Evolutionary conservation across 2,888 invertebrate genomes (phyloP), one percentile per base, ranked within the genome.

Genomic region (Auanema freiburgensis): DNA sequence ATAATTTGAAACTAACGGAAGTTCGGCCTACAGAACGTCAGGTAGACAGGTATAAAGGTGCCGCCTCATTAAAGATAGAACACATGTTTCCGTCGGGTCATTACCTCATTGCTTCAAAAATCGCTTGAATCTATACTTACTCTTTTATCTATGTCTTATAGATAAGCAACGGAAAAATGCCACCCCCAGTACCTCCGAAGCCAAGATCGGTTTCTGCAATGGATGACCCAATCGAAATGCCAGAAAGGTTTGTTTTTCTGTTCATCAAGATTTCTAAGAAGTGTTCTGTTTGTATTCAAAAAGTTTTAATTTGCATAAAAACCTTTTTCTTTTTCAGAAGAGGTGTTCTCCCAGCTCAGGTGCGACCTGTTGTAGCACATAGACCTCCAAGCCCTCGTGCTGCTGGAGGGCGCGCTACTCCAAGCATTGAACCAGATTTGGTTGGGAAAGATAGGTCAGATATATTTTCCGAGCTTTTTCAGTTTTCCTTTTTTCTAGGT

Each of bases 171-270:
- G 41, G 41, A n/a, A 56, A 52, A 14, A 66, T 70, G 68, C 67
- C 69, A 18, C 76, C 68, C 60, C 79, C 71, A 65, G 79, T 84
- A 85, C 83, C 79, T 84, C 87, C 79, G 44, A 79, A 76, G 65
- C 78, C 78, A 44, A 63, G 67, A 42, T 59, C 65, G 10, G 73
- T 76, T 56, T 78, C 86, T 44, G 85, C 85, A 65, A 86, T 86
- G 76, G 84, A 85, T 65, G 85, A 86, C 24, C 24, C 58, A n/a
- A 46, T 58, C 18, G 65, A 68, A 8, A 21, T 57, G 52, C 68
- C 65, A 11, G 68, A 68, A 41, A 50, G 65, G 64, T 64, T 52
- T 10, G 41, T 12, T 55, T 52, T n/a, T 23, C 21, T n/a, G 8
- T 8, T 5, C 33, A 5, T 33, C 8, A 5, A 33, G n/a, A 5